Evolutionary conservation across 2,888 invertebrate species (phyloP), one percentile per base, ranked within the genome.

Genomic region (Kryphioiulus occultus): DNA sequence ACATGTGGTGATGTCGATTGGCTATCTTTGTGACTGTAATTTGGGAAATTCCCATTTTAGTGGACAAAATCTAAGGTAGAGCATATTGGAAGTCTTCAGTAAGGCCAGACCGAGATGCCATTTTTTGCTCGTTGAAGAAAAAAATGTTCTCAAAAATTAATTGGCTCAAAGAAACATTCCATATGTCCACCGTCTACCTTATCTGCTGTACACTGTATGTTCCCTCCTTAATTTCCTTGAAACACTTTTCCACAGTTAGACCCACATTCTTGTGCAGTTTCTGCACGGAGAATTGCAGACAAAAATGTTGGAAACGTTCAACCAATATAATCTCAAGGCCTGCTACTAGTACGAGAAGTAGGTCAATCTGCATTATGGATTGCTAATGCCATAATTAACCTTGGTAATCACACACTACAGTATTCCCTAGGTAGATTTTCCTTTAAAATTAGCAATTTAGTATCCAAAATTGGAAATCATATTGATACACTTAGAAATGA

Each of bases 341-440:
- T 39, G n/a, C 85, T 85, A 35, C 19, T 39, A 85, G 32, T n/a
- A 39, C n/a, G 9, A 32, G 44, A 85, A 42, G n/a, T 85, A 44
- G 85, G 85, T 85, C 85, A 85, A 39, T 85, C 39, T 85, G 85
- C 39, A 85, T 26, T 44, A 44, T 42, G 44, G 85, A 85, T 78
- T 35, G 26, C 42, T 85, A 42, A 42, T 42, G 85, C 85, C 12
- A 39, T 39, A 85, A 85, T 85, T 85, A 85, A 85, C 85, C 85
- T 85, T 85, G 85, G 39, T 39, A 42, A 85, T 39, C 39, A 12
- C n/a, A 85, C 26, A 12, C 15, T 5, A 78, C 30, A n/a, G n/a
- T n/a, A n/a, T 78, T 78, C 30, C 30, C 78, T 78, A 78, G 26
- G 26, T n/a, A 26, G 44, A 44, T 22, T 68, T 68, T 22, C 1